Evolutionary conservation across 2,888 invertebrate genomes (phyloP).

Genomic region (Drosophila leonis): DNA sequence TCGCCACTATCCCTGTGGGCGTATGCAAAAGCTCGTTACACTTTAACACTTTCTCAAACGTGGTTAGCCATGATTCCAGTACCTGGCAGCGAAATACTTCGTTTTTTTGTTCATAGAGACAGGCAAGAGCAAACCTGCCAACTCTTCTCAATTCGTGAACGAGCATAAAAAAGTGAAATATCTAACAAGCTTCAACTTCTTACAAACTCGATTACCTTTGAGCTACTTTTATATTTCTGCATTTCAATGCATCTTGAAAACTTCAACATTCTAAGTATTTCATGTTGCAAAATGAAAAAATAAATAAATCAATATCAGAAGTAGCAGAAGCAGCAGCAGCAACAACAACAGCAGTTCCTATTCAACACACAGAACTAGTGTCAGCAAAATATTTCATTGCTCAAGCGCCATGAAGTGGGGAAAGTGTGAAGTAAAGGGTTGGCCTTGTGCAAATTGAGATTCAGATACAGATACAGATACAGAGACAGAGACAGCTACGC

Average conservation of each 20-base stretch:
- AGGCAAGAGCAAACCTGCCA: neutral
- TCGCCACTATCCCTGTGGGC: neutral
- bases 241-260: neutral
- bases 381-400: slow-evolving; percentile 17
- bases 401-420: neutral
- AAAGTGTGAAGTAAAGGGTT: slow-evolving; percentile 21
- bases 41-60: neutral
- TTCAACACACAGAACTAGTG: slow-evolving; percentile 6
- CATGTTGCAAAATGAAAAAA: neutral
- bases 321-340: neutral
- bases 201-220: neutral
- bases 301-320: slow-evolving; percentile 32
- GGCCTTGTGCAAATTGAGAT: slow-evolving; percentile 43
- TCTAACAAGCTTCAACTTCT: neutral
- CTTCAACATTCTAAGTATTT: slow-evolving; percentile 1
- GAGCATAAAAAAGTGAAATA: neutral
- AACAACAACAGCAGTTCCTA: neutral
- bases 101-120: neutral
- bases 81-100: too few relatives aligned
- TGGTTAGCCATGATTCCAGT: neutral
- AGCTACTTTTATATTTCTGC: neutral
- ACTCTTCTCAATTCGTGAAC: neutral
- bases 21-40: neutral
- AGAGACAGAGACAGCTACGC: neutral
- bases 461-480: neutral